Conservation (phyloP, 2,113 vertebrate species). For the Gavia stellata region DNA sequence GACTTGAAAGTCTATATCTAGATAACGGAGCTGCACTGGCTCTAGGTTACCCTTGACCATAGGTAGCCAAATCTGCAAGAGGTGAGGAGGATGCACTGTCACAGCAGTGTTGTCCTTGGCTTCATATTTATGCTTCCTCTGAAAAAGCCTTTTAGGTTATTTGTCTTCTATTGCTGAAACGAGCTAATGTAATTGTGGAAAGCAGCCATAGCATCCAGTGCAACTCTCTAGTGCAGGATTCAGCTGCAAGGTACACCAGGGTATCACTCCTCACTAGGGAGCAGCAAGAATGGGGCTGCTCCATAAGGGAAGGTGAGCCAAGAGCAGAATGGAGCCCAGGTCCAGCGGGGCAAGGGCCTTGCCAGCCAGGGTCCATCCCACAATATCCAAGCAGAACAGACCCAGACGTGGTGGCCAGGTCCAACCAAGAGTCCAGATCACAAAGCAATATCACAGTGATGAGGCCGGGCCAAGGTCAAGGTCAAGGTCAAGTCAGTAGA, state of each 20-base stretch:
- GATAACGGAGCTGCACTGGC: background rate
- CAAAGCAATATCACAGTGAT: background rate
- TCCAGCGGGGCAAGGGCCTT: background rate
- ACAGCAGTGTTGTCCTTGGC: background rate
- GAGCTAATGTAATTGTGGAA: background rate
- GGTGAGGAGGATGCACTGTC: background rate
- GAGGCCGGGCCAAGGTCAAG: background rate
- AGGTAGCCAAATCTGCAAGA: background rate
- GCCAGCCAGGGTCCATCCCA: background rate
- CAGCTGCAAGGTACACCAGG: background rate
- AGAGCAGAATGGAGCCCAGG: background rate
- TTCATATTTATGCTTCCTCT: background rate
- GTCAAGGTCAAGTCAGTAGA: background rate
- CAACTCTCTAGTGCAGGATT: background rate
- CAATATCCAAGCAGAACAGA: background rate
- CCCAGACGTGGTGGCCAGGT: background rate
- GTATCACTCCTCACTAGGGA: background rate
- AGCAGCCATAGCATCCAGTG: background rate
- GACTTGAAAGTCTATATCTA: background rate
- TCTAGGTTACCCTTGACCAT: background rate
- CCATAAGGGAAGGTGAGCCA: background rate
- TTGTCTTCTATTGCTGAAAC: background rate
- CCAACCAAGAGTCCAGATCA: background rate
- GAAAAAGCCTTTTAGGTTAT: background rate
- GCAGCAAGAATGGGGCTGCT: background rate